phyloP scores from a whole-genome alignment of 1,140 invertebrate species.

The Drosophila ironensis region DNA sequence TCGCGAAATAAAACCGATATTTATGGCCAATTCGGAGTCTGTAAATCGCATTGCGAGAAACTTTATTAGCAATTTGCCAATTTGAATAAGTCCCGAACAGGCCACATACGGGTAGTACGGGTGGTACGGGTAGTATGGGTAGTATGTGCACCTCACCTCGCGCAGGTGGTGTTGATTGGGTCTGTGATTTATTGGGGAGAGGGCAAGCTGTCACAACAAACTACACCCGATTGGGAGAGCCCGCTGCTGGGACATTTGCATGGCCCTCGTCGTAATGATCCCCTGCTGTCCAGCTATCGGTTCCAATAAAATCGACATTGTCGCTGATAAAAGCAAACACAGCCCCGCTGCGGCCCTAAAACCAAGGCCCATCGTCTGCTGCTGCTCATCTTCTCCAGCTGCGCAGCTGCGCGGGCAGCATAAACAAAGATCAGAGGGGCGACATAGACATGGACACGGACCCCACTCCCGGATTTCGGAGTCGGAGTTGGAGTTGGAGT shows the following conservation, averaged over 20 bases:
- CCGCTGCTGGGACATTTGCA: slow-evolving; percentile 1
- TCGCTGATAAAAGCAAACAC: slow-evolving; percentile 5
- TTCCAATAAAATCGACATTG: not conserved
- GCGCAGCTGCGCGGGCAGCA: slow-evolving; percentile 39
- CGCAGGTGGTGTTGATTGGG: no score
- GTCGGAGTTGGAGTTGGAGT: no score
- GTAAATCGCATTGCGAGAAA: no score
- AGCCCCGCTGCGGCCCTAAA: not conserved
- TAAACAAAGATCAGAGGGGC: slow-evolving; percentile 18
- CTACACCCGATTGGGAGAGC: no score
- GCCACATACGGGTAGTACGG: no score
- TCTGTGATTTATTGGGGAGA: no score
- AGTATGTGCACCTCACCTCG: no score
- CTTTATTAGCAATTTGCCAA: slow-evolving; percentile 68
- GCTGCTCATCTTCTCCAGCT: slow-evolving; percentile 4
- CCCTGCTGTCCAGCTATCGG: slow-evolving; percentile 1
- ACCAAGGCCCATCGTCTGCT: slow-evolving; percentile 6
- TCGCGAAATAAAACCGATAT: slow-evolving; percentile 55
- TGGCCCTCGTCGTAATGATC: slow-evolving; percentile 21
- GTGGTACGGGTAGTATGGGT: no score
- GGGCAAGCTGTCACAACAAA: no score
- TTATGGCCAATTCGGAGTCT: slow-evolving; percentile 43
- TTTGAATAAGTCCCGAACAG: no score
- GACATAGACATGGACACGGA: not conserved
- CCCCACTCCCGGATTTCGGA: no score